A percentile compares a stretch with the other conserved stretches of the same genome.
Conservation (phyloP, 2,888 invertebrate species). For the Drosophila algonquin region DNA sequence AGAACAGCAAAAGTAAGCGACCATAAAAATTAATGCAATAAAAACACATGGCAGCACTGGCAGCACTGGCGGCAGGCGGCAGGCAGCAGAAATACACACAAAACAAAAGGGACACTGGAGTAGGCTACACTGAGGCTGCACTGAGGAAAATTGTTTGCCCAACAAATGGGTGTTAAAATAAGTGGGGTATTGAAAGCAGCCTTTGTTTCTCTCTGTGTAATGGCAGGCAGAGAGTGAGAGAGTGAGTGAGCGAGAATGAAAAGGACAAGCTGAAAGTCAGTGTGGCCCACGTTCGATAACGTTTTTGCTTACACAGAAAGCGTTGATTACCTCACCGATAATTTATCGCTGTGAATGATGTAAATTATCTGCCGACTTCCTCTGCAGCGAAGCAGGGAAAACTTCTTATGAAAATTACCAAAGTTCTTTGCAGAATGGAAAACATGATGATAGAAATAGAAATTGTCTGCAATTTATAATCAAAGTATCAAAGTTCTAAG, state of each 20-base stretch:
- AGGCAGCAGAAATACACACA: constrained; percentile 30
- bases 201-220: neutral
- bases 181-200: neutral
- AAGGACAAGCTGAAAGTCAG: neutral
- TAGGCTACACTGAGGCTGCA: constrained; percentile 13
- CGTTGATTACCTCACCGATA: constrained; percentile 1
- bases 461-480: neutral
- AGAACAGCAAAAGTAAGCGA: constrained; percentile 55
- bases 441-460: neutral
- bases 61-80: constrained; percentile 41
- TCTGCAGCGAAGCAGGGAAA: neutral
- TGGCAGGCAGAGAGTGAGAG: neutral
- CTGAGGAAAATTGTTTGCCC: too few species aligned
- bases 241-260: neutral
- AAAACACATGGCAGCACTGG: constrained; percentile 68
- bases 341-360: neutral
- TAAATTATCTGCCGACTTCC: neutral
- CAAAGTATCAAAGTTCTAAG: neutral
- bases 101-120: constrained; percentile 36
- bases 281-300: neutral
- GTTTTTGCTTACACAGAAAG: neutral
- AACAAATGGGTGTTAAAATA: too few species aligned
- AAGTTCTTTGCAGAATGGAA: neutral
- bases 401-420: neutral
- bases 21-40: constrained; percentile 78